These are phyloP conservation scores for Leptopilina boulardi DNA, from an alignment of 1,140 invertebrate species.

Conservation along the genomic window DNA sequence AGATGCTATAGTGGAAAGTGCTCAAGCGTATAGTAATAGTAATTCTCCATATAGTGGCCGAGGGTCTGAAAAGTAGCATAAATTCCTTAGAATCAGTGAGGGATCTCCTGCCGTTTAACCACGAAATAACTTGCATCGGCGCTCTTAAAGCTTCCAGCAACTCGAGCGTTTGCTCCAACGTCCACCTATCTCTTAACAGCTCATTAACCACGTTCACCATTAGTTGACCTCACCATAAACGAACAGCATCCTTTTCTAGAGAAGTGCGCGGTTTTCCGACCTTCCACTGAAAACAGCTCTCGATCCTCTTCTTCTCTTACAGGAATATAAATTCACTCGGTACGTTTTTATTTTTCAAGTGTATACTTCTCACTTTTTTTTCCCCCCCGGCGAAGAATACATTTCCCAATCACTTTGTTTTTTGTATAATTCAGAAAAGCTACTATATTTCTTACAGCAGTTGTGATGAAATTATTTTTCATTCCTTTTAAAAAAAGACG, in stretches of 20 bases:
- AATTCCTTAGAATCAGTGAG: conserved; percentile 45
- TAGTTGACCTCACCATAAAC: conserved; percentile 51
- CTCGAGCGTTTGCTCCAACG: conserved; percentile 47
- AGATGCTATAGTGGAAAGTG: not conserved
- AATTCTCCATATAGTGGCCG: conserved; percentile 31
- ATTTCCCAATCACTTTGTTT: too few species aligned
- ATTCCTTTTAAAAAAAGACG: too few species aligned
- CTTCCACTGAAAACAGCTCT: conserved; percentile 45
- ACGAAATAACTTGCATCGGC: conserved; percentile 53
- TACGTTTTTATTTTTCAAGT: too few species aligned
- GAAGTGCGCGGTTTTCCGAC: conserved; percentile 41
- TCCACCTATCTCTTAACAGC: conserved; percentile 64
- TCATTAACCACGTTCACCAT: conserved; percentile 64
- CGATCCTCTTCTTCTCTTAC: conserved; percentile 27
- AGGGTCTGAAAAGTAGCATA: conserved; percentile 42
- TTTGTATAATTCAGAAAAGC: not conserved
- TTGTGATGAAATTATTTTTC: too few species aligned
- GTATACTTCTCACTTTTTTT: too few species aligned
- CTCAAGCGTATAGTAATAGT: not conserved
- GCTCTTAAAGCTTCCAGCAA: conserved; percentile 46
- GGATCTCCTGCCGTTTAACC: conserved; percentile 51
- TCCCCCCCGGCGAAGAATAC: too few species aligned
- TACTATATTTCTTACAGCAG: too few species aligned
- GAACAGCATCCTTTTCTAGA: conserved; percentile 44
- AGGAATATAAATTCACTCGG: not conserved